These are phyloP conservation scores for Eupleurogrammus muticus DNA, from an alignment of 2,797 vertebrate species.

Conservation along the genomic window DNA sequence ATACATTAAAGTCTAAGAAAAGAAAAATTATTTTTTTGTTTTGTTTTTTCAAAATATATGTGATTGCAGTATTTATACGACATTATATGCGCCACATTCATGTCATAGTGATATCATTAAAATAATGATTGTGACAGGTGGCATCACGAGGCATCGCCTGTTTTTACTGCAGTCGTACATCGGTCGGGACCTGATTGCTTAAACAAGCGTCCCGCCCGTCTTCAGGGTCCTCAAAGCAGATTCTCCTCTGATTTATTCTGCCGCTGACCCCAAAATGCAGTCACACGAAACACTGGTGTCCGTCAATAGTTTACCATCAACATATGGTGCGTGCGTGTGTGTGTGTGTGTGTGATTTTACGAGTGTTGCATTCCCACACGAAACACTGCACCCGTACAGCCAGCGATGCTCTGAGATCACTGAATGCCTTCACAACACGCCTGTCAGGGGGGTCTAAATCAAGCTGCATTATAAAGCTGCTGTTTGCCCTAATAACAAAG, in stretches of 20 bases:
- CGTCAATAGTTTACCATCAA: constrained; percentile 28
- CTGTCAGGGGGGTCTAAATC: constrained; percentile 2
- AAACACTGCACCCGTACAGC: constrained; percentile 14
- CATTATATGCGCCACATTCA: too few species aligned
- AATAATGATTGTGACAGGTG: neutral
- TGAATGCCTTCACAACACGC: constrained; percentile 23
- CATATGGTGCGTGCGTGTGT: constrained; percentile 47
- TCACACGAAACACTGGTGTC: constrained; percentile 12
- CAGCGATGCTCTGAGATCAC: constrained; percentile 26
- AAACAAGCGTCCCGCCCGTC: neutral
- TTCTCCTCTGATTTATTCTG: constrained; percentile 31
- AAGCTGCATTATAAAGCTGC: neutral
- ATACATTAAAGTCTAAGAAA: neutral
- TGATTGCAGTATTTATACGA: neutral
- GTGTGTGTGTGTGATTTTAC: constrained; percentile 17
- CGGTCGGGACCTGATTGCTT: neutral
- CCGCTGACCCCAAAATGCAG: constrained; percentile 13
- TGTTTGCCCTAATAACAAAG: too few species aligned
- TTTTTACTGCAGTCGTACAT: neutral
- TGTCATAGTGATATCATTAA: too few species aligned
- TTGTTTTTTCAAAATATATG: neutral
- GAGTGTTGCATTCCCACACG: constrained; percentile 33
- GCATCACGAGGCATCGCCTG: neutral
- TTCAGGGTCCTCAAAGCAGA: constrained; percentile 16
- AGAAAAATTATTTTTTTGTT: too few species aligned